Evolutionary conservation across 2,797 vertebrate species (phyloP).

Genomic region (Bovichtus variegatus): DNA sequence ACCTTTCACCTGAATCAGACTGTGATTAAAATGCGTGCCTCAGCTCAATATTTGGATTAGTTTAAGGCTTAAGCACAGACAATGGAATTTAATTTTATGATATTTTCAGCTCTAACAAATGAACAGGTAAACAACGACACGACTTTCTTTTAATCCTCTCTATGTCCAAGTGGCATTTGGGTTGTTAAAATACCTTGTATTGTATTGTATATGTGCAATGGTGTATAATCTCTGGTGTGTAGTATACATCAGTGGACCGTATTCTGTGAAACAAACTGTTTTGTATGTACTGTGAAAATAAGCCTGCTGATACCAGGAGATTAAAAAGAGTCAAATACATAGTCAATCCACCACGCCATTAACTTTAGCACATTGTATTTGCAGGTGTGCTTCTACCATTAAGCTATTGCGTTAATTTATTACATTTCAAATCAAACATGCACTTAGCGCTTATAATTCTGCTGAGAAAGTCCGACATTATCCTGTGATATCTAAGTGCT

Average conservation of each 20-base stretch:
- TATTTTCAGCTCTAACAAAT: conserved; percentile 64
- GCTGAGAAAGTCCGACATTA: conserved; percentile 13
- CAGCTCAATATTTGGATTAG: conserved; percentile 75
- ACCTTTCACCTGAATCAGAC: conserved; percentile 67
- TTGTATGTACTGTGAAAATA: conserved; percentile 6
- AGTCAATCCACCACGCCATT: conserved; percentile 7
- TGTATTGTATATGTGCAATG: conserved; percentile 43
- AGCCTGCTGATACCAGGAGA: background rate
- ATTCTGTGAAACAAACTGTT: conserved; percentile 13
- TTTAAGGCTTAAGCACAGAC: conserved; percentile 67
- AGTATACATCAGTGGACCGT: conserved; percentile 16
- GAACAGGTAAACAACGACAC: conserved; percentile 68
- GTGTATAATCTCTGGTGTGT: conserved; percentile 21
- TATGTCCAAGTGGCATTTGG: conserved; percentile 50
- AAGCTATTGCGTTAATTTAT: conserved; percentile 2
- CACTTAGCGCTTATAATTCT: conserved; percentile 6
- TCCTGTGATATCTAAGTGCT: background rate
- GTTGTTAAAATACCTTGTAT: conserved; percentile 29
- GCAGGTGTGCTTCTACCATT: background rate
- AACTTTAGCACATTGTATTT: background rate
- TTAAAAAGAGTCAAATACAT: background rate
- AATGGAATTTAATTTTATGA: conserved; percentile 75
- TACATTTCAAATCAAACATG: conserved; percentile 1
- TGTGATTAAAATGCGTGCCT: conserved; percentile 68
- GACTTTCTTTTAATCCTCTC: conserved; percentile 63